phyloP scores from a whole-genome alignment of 2,888 invertebrate genomes.

The Caenorhabditis zanzibari region DNA sequence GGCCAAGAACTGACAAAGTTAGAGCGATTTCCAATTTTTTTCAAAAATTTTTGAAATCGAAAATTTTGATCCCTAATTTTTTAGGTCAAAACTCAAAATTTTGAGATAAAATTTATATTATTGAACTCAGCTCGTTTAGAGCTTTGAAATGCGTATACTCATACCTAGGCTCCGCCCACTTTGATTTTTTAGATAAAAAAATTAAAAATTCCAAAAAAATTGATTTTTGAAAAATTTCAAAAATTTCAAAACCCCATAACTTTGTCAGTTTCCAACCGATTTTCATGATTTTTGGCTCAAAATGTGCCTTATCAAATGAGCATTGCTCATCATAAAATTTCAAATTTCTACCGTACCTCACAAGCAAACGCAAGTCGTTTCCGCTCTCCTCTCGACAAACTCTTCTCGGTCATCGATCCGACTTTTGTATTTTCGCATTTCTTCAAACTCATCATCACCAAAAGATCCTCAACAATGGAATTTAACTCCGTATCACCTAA shows the following conservation, averaged over 20 bases:
- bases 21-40: neutral
- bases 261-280: neutral
- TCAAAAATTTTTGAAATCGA: neutral
- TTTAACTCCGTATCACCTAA: slow-evolving; percentile 72
- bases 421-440: slow-evolving; percentile 66
- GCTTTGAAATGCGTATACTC: too few species aligned
- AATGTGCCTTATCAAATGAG: too few species aligned
- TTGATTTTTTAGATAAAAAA: too few species aligned
- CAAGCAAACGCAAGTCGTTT: slow-evolving; percentile 95
- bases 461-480: slow-evolving; percentile 62
- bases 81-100: neutral
- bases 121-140: neutral
- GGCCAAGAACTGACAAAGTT: neutral
- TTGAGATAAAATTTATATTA: neutral
- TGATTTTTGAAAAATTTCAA: too few species aligned
- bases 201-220: too few species aligned
- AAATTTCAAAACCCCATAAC: too few species aligned
- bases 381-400: slow-evolving; percentile 96
- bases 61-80: too few species aligned
- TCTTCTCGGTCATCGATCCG: slow-evolving; percentile 86
- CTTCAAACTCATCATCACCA: slow-evolving; percentile 65
- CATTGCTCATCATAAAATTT: too few species aligned
- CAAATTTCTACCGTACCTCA: slow-evolving; percentile 88
- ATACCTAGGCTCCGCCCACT: too few species aligned
- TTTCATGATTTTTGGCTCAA: too few species aligned